phyloP scores from a whole-genome alignment of 2,113 vertebrate genomes.

The Suricata suricatta region DNA sequence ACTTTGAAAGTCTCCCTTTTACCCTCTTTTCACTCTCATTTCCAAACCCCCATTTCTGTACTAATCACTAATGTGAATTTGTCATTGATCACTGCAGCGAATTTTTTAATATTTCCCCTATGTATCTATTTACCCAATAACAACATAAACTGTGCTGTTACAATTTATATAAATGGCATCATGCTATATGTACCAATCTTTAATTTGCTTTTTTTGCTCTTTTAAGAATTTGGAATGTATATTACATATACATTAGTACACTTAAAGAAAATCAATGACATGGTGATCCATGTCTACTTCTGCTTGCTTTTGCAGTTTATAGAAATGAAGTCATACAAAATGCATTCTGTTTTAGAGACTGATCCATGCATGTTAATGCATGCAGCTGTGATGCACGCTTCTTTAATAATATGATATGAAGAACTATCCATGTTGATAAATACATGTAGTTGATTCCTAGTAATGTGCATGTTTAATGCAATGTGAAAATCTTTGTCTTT shows the following conservation, averaged over 20 bases:
- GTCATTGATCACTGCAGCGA: not conserved
- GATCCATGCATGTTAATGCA: not conserved
- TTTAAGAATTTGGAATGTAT: not conserved
- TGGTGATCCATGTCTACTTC: not conserved
- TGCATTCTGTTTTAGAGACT: not conserved
- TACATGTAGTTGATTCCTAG: not conserved
- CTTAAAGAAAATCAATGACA: not conserved
- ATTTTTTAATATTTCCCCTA: not conserved
- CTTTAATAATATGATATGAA: not conserved
- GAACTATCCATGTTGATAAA: not conserved
- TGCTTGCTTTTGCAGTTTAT: not conserved
- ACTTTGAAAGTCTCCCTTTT: not conserved
- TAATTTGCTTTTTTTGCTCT: not conserved
- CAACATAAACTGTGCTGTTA: not conserved
- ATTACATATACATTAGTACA: not conserved
- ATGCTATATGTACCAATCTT: not conserved
- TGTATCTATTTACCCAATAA: not conserved
- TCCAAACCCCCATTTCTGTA: not conserved
- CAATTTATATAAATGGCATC: not conserved
- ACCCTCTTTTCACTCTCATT: not conserved
- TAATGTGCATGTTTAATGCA: not conserved
- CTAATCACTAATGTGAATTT: not conserved
- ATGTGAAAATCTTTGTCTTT: not conserved
- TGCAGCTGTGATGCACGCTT: not conserved
- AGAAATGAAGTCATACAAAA: constrained; percentile 44